Base-by-base conservation (phyloP, 2,113 vertebrate species). In the Corythoichthys intestinalis region DNA sequence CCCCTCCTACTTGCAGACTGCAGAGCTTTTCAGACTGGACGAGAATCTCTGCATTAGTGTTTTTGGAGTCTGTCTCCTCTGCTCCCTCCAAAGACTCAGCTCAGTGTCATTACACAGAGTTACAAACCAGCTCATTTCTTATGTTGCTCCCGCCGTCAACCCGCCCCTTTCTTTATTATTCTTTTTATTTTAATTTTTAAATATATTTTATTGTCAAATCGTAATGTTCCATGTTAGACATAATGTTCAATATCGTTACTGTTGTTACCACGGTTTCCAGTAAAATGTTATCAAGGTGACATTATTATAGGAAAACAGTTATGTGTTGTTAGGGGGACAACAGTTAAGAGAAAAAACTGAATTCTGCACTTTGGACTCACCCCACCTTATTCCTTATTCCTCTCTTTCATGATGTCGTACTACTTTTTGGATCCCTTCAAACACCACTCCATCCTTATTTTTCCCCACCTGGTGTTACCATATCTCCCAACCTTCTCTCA, bases 221-320 rank as follows among this genome's bases (percentile, higher is more conserved):
- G 44, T 93, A 86, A 92, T 80, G 90, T 94, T 44, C 93, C 91
- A 86, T 66, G 91, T 94, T 94, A 93, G 41, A 91, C 93, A 91
- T 89, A 86, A 82, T 83, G 86, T 83, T 92, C 75, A 83, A 85
- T 86, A 89, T 92, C 87, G 86, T 90, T 90, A 89, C 84, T 90
- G 77, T 84, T 90, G 84, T 90, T 90, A 80, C 89, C 89, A 83
- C 78, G 83, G 86, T 91, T 91, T 89, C 85, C 88, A 88, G 87
- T 92, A 85, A 89, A 86, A 82, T 80, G 88, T 92, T 90, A 92
- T 91, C 87, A 79, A 91, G 84, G 86, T 88, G 78, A 62, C 67
- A 83, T 84, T 67, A 86, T 89, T 86, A 85, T 85, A 78, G 60
- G 84, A 83, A 87, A 80, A 86, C 54, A 77, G 83, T 84, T 88